phyloP scores from a whole-genome alignment of 2,113 vertebrate species.

The Gorsachius goisagi region DNA sequence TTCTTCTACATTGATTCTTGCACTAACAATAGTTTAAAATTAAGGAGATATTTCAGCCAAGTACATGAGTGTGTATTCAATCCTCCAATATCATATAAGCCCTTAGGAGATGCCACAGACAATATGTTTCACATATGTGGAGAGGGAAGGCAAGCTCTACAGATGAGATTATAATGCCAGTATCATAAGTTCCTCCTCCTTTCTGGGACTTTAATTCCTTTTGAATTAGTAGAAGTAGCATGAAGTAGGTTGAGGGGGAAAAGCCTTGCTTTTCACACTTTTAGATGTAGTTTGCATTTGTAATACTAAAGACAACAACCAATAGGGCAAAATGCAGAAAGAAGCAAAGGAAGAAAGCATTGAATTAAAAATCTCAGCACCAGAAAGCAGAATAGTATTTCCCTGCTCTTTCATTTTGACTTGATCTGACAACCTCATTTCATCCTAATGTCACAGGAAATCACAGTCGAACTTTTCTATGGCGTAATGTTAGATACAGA shows the following conservation, averaged over 20 bases:
- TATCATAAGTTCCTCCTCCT: not conserved
- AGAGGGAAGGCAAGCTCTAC: not conserved
- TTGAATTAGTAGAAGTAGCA: too few relatives aligned
- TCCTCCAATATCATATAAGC: not conserved
- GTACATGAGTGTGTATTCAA: not conserved
- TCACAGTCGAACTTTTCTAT: not conserved
- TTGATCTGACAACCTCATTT: slow-evolving; percentile 18
- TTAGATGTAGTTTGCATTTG: not conserved
- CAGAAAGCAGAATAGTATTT: not conserved
- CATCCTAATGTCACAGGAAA: not conserved
- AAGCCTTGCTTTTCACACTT: not conserved
- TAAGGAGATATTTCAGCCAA: not conserved
- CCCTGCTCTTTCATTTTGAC: not conserved
- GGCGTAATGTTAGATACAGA: not conserved
- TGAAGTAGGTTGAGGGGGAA: not conserved
- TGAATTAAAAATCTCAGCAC: not conserved
- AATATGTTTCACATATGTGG: not conserved
- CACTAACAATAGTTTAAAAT: not conserved
- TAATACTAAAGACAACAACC: not conserved
- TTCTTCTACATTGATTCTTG: not conserved
- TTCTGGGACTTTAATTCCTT: not conserved
- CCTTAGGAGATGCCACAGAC: not conserved
- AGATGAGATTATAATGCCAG: not conserved
- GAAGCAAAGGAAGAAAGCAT: not conserved
- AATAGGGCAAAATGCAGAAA: not conserved